Percentiles rank a stretch among this genome's conserved stretches.
Conservation (phyloP, 1,140 invertebrate genomes). For the Gonatopus flavifemur region DNA sequence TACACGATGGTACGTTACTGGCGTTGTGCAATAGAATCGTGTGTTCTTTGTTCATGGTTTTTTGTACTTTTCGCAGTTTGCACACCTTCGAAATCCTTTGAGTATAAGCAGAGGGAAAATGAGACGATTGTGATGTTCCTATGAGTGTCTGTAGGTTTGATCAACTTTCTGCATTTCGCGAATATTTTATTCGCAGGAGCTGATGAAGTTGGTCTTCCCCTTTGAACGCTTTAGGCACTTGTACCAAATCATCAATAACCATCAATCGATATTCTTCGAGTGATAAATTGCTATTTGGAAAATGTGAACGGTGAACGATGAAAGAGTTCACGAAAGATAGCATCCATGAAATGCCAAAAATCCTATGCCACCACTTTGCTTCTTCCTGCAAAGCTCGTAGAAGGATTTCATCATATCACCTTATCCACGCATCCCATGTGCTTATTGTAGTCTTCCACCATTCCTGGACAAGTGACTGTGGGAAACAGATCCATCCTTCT, state of each 20-base stretch:
- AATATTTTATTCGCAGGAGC: conserved; percentile 7
- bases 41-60: conserved; percentile 12
- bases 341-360: not conserved
- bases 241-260: conserved; percentile 3
- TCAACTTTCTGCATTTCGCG: no score
- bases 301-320: conserved; percentile 14
- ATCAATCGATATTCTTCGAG: not conserved
- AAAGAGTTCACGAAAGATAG: not conserved
- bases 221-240: conserved; percentile 6
- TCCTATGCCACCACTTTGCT: not conserved
- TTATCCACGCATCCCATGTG: conserved; percentile 46
- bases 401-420: conserved; percentile 33
- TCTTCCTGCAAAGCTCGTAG: not conserved
- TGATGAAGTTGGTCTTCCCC: not conserved
- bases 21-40: no score
- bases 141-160: conserved; percentile 4
- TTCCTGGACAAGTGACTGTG: conserved; percentile 31
- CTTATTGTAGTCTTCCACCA: no score
- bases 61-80: no score
- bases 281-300: no score
- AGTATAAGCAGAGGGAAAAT: no score
- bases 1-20: no score
- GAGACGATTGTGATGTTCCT: conserved; percentile 13
- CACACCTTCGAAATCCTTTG: conserved; percentile 18
- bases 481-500: conserved; percentile 30